phyloP scores from a whole-genome alignment of 1,140 invertebrate species.

The Leptonema lineaticorne region DNA sequence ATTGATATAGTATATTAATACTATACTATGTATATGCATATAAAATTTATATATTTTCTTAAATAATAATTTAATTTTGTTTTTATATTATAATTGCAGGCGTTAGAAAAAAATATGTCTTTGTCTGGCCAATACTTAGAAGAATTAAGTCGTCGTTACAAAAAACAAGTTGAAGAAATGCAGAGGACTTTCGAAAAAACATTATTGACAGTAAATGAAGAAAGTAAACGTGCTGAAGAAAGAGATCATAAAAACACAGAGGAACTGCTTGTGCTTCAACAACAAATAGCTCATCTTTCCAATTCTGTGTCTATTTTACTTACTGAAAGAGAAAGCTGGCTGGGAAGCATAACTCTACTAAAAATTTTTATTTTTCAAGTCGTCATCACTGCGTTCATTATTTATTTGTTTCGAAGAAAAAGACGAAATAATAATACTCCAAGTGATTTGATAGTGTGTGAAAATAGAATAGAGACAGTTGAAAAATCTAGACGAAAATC shows the following conservation, averaged over 20 bases:
- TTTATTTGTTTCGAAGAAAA: conserved; percentile 47
- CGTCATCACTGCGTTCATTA: conserved; percentile 46
- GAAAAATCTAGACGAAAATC: conserved; percentile 32
- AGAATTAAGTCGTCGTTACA: conserved; percentile 90
- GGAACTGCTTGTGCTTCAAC: conserved; percentile 60
- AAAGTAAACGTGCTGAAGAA: conserved; percentile 69
- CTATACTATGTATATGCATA: background rate
- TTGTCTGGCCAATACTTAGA: conserved; percentile 93
- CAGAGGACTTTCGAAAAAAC: conserved; percentile 83
- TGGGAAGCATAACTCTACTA: conserved; percentile 58
- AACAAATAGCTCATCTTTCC: conserved; percentile 63
- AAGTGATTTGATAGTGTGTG: background rate
- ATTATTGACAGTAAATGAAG: conserved; percentile 71
- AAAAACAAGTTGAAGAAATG: conserved; percentile 95
- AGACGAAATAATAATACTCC: conserved; percentile 34
- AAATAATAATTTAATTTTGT: background rate
- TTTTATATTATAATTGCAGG: conserved; percentile 58
- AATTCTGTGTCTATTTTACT: conserved; percentile 59
- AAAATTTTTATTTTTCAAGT: conserved; percentile 52
- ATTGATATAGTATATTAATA: background rate
- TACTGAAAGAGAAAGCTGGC: conserved; percentile 65
- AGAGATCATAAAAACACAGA: conserved; percentile 66
- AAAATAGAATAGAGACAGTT: background rate
- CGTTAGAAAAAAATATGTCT: conserved; percentile 94
- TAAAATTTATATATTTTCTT: conserved; percentile 19